Evolutionary conservation across 37 sponge, comb jelly and placozoan species (phyloP).

Genomic region (Lycopodina hypogea): DNA sequence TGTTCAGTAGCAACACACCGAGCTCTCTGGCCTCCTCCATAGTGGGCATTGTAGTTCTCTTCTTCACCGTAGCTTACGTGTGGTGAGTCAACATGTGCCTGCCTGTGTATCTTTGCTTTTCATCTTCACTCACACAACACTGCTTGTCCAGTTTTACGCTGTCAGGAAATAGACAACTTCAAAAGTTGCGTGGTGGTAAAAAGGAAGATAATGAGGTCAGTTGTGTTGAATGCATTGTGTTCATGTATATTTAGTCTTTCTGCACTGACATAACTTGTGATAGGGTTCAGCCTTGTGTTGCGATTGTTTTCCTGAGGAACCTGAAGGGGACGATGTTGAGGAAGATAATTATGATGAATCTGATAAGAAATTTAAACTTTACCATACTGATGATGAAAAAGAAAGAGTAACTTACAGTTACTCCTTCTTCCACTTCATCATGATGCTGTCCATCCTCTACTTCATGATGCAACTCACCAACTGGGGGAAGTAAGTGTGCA

Average conservation of each 20-base stretch:
- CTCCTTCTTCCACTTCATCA: slow-evolving; percentile 97
- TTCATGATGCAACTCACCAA: slow-evolving; percentile 97
- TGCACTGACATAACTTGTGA: neutral
- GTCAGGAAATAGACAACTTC: slow-evolving; percentile 42
- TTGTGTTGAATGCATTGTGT: neutral
- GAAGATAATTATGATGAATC: slow-evolving; percentile 53
- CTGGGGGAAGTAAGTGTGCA: slow-evolving; percentile 85
- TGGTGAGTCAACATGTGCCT: slow-evolving; percentile 57
- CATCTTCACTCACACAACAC: neutral
- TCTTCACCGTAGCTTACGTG: slow-evolving; percentile 69
- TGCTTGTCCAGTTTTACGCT: slow-evolving; percentile 42
- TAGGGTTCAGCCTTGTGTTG: slow-evolving; percentile 55
- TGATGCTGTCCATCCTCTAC: slow-evolving; percentile 85
- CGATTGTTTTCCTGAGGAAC: slow-evolving; percentile 47
- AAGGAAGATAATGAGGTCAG: slow-evolving; percentile 53
- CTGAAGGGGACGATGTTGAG: slow-evolving; percentile 14
- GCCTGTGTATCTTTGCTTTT: slow-evolving; percentile 12
- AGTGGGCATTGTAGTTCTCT: slow-evolving; percentile 72
- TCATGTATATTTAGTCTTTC: neutral
- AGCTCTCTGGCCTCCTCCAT: slow-evolving; percentile 72
- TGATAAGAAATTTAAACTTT: slow-evolving; percentile 31
- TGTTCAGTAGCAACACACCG: slow-evolving; percentile 14
- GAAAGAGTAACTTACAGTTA: slow-evolving; percentile 93
- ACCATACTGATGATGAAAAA: slow-evolving; percentile 81
- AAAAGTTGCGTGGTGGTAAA: slow-evolving; percentile 60